Evolutionary conservation across 2,113 vertebrate genomes (phyloP), one percentile per base, ranked within the genome.

Genomic region (Notechis scutatus): DNA sequence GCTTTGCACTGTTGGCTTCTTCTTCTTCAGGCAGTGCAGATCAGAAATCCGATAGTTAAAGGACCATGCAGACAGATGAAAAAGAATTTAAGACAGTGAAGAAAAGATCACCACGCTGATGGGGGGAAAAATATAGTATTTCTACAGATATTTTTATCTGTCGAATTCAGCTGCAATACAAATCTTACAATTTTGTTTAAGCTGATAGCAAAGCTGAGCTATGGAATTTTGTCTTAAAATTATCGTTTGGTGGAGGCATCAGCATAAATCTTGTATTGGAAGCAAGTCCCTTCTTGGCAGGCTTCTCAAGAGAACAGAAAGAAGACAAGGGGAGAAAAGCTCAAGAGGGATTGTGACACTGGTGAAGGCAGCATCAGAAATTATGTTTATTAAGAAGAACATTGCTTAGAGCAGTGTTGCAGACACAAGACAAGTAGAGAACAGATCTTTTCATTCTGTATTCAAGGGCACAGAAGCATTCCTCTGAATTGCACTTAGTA

Each of bases 261-360:
- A 95, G 96, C 96, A 97, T 95, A 96, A 96, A 96, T 96, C 96
- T 95, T 96, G 95, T 98, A 97, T 97, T 97, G 97, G 97, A 97
- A 97, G 97, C 97, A 97, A 97, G 97, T 97, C 97, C 96, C 95
- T 91, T 94, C 9, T 97, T 98, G 97, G 97, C 97, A 98, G 96
- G 94, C 95, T 97, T 97, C 96, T 96, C 96, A 94, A 97, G 96
- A 96, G 97, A 96, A 96, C 94, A 97, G 96, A 97, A 96, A 97
- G 97, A 97, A 97, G 95, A 97, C 96, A 96, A 97, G 97, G 97
- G 97, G 97, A 95, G 90, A 47, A 93, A 95, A 97, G 96, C 97
- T 97, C 95, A 34, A 90, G 96, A 97, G 96, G 96, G 94, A 95
- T 92, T 93, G 95, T 86, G 97, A 97, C 96, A 96, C 95, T 95